Evolutionary conservation across 2,797 vertebrate species (phyloP).

Genomic region (Mus spretus): DNA sequence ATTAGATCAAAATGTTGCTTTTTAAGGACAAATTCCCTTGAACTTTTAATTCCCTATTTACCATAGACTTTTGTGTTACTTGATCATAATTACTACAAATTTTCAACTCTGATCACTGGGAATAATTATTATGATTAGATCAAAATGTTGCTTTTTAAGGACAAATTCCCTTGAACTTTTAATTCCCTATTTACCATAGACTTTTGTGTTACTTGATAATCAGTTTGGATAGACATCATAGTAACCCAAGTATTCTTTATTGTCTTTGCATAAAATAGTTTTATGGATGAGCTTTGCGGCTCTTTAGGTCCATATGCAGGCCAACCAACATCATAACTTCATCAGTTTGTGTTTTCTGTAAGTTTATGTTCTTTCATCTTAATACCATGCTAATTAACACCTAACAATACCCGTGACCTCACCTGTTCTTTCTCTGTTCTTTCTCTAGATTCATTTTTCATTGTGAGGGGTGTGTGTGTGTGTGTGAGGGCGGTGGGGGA

Average conservation of each 20-base stretch:
- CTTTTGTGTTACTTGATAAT: slow-evolving; percentile 53
- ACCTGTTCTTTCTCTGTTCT: neutral
- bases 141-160: slow-evolving; percentile 50
- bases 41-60: slow-evolving; percentile 31
- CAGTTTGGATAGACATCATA: slow-evolving; percentile 20
- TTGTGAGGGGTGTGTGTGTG: no score
- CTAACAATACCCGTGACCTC: neutral
- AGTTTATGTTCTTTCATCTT: slow-evolving; percentile 50
- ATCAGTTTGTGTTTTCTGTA: slow-evolving; percentile 49
- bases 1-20: slow-evolving; percentile 61
- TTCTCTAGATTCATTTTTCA: neutral
- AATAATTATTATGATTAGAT: slow-evolving; percentile 30
- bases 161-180: slow-evolving; percentile 56
- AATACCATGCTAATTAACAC: neutral
- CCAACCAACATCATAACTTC: neutral
- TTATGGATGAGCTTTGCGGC: neutral
- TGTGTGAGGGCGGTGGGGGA: no score
- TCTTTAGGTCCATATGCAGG: neutral
- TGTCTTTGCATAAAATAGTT: slow-evolving; percentile 47
- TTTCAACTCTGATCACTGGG: slow-evolving; percentile 26
- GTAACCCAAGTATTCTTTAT: slow-evolving; percentile 20
- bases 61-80: slow-evolving; percentile 30
- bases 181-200: neutral
- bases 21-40: slow-evolving; percentile 24
- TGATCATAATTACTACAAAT: slow-evolving; percentile 49